These are phyloP conservation scores for Mesoclemmys tuberculata DNA, from an alignment of 2,113 vertebrate species.

Conservation along the genomic window DNA sequence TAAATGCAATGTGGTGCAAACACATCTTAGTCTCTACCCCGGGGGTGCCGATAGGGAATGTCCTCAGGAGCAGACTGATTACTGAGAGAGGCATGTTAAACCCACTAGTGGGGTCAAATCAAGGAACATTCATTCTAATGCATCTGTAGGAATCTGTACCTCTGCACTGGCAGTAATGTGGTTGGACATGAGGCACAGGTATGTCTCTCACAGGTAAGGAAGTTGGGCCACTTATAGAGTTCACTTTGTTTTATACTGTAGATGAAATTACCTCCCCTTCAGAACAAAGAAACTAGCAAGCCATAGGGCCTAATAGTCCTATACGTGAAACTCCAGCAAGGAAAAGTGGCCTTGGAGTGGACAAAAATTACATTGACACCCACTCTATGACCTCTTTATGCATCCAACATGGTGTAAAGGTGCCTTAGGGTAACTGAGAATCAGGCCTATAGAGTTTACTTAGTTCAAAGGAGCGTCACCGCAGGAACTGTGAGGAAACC, in stretches of 20 bases:
- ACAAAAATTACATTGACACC: rapidly evolving
- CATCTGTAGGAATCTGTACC: rapidly evolving
- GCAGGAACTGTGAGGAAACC: background rate
- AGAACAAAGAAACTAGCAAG: background rate
- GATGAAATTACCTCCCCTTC: background rate
- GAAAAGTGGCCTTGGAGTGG: background rate
- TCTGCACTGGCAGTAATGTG: background rate
- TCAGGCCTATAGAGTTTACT: background rate
- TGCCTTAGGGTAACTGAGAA: rapidly evolving
- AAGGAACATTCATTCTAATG: rapidly evolving
- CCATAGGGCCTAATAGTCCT: background rate
- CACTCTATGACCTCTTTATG: background rate
- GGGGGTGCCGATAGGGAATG: background rate
- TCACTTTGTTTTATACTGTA: background rate
- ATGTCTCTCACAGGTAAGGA: background rate
- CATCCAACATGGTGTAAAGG: rapidly evolving
- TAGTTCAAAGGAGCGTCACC: background rate
- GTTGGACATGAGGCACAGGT: background rate
- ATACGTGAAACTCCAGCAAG: background rate
- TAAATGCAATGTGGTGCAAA: background rate
- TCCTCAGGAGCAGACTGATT: background rate
- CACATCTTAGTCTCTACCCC: rapidly evolving
- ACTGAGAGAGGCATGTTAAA: rapidly evolving
- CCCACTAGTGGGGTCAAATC: background rate
- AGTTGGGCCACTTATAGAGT: background rate